Evolutionary conservation across 2,113 vertebrate species (phyloP).

Genomic region (Pantherophis guttatus): DNA sequence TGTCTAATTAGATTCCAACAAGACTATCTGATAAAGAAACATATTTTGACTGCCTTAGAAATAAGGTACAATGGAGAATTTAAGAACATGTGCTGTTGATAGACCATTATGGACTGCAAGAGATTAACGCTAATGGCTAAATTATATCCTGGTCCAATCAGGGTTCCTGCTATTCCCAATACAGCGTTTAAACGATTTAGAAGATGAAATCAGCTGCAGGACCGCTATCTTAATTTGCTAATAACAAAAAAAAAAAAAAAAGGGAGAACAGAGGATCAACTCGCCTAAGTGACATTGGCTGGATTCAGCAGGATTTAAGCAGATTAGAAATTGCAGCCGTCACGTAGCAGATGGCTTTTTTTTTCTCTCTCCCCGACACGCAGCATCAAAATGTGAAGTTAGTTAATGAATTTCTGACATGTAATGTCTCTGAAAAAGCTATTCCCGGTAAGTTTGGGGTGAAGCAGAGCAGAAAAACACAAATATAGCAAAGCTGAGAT

Average conservation of each 20-base stretch:
- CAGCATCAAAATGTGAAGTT: constrained; percentile 61
- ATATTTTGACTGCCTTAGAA: constrained; percentile 49
- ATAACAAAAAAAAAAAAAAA: constrained; percentile 53
- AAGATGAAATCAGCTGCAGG: constrained; percentile 60
- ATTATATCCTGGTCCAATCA: constrained; percentile 55
- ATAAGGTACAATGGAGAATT: constrained; percentile 43
- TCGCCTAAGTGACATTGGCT: constrained; percentile 52
- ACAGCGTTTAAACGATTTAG: constrained; percentile 55
- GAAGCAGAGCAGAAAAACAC: neutral
- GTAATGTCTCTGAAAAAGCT: neutral
- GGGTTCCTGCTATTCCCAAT: constrained; percentile 61
- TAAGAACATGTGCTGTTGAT: constrained; percentile 45
- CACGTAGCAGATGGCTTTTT: constrained; percentile 64
- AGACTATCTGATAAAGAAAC: constrained; percentile 61
- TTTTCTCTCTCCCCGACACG: neutral
- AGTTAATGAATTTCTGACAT: constrained; percentile 58
- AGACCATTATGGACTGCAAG: constrained; percentile 46
- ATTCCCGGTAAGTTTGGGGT: neutral
- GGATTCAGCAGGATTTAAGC: constrained; percentile 50
- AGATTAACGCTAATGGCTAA: constrained; percentile 56
- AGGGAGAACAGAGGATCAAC: constrained; percentile 40
- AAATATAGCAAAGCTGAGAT: neutral
- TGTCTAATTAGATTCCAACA: constrained; percentile 69
- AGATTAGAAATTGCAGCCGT: constrained; percentile 59
- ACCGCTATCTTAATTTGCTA: constrained; percentile 69